Percentiles rank a stretch among this genome's conserved stretches.
phyloP scores from a whole-genome alignment of 23 tunicate species.

The Halocynthia roretzi region DNA sequence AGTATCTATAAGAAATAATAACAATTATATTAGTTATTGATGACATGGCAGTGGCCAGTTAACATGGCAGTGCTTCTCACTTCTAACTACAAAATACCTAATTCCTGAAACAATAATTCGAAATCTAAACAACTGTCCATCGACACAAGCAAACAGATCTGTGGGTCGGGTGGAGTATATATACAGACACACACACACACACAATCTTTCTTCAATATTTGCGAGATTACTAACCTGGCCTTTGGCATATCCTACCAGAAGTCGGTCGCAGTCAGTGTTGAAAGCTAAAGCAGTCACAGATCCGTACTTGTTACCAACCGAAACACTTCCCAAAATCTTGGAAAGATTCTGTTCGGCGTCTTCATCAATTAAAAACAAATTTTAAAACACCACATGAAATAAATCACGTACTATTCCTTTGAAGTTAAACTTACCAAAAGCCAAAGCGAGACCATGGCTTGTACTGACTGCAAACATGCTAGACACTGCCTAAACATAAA shows the following conservation, averaged over 20 bases:
- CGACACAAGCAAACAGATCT: too few relatives aligned
- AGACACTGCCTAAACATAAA: constrained; percentile 60
- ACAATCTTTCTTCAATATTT: too few relatives aligned
- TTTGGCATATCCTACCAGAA: constrained; percentile 77
- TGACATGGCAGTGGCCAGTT: too few relatives aligned
- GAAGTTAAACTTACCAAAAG: constrained; percentile 46
- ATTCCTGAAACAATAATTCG: too few relatives aligned
- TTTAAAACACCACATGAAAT: neutral
- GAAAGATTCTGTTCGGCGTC: constrained; percentile 60
- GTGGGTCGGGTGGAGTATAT: too few relatives aligned
- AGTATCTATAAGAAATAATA: constrained; percentile 37
- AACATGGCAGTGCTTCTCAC: too few relatives aligned
- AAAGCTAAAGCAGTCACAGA: constrained; percentile 79
- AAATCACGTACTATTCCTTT: neutral
- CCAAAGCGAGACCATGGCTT: constrained; percentile 61
- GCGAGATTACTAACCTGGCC: constrained; percentile 63
- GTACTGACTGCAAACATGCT: constrained; percentile 69
- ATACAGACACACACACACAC: too few relatives aligned
- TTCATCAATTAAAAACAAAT: neutral
- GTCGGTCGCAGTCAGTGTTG: constrained; percentile 58
- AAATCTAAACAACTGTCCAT: too few relatives aligned
- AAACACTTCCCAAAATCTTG: constrained; percentile 58
- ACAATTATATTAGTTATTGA: too few relatives aligned
- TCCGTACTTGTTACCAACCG: constrained; percentile 70
- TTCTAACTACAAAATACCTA: too few relatives aligned